phyloP scores from a whole-genome alignment of 2,888 invertebrate species.

The Morinoia aosen region DNA sequence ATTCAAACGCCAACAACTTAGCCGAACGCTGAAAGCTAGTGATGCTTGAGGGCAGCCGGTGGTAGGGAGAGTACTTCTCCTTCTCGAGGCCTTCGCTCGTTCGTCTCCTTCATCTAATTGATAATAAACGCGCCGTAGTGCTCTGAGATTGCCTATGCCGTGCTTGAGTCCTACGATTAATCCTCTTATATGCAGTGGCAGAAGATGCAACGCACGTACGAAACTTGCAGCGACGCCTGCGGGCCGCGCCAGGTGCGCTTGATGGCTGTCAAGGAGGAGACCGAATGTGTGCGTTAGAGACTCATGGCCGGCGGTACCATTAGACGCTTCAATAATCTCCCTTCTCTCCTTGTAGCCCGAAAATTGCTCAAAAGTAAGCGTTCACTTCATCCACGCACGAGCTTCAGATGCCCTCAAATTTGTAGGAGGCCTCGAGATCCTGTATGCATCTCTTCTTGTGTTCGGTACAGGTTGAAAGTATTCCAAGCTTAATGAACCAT shows the following conservation, averaged over 20 bases:
- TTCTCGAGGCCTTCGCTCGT: not conserved
- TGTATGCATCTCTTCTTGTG: not conserved
- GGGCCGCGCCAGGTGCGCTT: conserved; percentile 22
- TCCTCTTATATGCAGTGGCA: conserved; percentile 43
- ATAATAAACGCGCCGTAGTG: conserved; percentile 33
- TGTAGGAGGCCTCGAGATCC: not conserved
- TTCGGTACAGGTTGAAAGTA: not conserved
- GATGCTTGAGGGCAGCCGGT: conserved; percentile 12
- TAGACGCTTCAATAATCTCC: conserved; percentile 24
- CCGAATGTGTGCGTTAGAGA: not conserved
- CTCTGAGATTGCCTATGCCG: conserved; percentile 39
- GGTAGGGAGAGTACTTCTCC: conserved; percentile 10
- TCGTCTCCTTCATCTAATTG: conserved; percentile 37
- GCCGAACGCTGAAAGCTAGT: not conserved
- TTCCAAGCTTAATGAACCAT: not conserved
- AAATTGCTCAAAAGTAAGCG: not conserved
- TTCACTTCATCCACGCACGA: not conserved
- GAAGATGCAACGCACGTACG: conserved; percentile 30
- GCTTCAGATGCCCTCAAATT: no score
- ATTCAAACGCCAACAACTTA: not conserved
- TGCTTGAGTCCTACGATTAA: conserved; percentile 34
- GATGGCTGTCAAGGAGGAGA: conserved; percentile 18
- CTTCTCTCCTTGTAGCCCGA: not conserved
- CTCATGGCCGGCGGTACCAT: not conserved
- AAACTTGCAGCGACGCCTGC: conserved; percentile 31